These are phyloP conservation scores for Diabrotica balteata DNA, from an alignment of 2,888 invertebrate species.

Conservation along the genomic window DNA sequence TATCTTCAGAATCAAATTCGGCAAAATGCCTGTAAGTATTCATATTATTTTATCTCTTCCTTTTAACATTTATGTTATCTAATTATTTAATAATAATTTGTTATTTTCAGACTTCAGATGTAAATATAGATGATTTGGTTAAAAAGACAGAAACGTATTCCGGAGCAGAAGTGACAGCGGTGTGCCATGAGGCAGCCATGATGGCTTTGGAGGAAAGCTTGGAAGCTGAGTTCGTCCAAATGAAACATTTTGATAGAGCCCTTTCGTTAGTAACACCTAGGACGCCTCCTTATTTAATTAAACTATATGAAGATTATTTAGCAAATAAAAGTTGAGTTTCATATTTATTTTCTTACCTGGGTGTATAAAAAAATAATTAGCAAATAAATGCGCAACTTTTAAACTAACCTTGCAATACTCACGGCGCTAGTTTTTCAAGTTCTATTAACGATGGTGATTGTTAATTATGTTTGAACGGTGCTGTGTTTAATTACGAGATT, in stretches of 20 bases:
- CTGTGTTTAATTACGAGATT: no score
- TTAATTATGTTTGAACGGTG: no score
- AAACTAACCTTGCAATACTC: no score
- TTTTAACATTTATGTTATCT: no score
- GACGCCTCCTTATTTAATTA: conserved; percentile 74
- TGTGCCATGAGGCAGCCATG: conserved; percentile 92
- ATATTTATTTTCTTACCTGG: not conserved
- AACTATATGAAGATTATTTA: conserved; percentile 75
- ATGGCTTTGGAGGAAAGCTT: conserved; percentile 81
- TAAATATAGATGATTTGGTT: conserved; percentile 73
- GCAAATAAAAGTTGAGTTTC: conserved; percentile 41
- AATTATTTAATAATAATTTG: not conserved
- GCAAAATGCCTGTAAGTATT: conserved; percentile 70
- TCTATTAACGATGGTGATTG: no score
- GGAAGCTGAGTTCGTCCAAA: conserved; percentile 67
- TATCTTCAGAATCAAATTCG: conserved; percentile 81
- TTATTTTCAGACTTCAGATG: conserved; percentile 61
- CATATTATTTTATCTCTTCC: not conserved
- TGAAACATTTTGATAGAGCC: conserved; percentile 77
- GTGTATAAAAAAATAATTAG: no score
- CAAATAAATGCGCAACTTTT: no score
- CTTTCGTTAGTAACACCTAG: conserved; percentile 76
- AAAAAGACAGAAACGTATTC: conserved; percentile 81
- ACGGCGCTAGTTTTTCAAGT: no score
- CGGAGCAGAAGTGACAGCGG: conserved; percentile 90